Evolutionary conservation across 2,113 vertebrate genomes (phyloP), one percentile per base, ranked within the genome.

Genomic region (Gambusia holbrooki): DNA sequence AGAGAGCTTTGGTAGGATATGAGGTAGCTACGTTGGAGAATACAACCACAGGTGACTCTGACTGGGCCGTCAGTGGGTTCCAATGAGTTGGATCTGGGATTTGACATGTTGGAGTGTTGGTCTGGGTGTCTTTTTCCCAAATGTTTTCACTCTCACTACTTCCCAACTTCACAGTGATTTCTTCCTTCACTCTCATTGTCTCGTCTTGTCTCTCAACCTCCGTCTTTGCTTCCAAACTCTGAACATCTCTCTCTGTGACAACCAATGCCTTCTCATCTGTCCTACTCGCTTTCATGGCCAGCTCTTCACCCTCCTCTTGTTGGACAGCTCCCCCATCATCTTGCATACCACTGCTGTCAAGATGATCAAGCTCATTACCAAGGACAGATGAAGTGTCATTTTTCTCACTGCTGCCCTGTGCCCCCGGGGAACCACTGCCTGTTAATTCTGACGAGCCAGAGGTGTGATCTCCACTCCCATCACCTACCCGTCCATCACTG

Each of bases 1-100:
- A 69, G 30, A 79, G 84, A 76, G 86, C 81, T 91, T 91, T 90
- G 84, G 87, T 83, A 81, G 81, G 79, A 68, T 80, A 77, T 93
- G 93, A 93, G 93, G 93, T 94, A 93, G 92, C 85, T 89, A 80
- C 69, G 86, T 87, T 87, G 68, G 73, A 85, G 82, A 80, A 69
- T 69, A 76, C 89, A 51, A 68, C 69, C 63, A 63, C 48, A 76
- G 79, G 48, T 35, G 84, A 73, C 62, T 76, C 74, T 71, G 80
- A 75, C 72, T 71, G 76, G 37, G 79, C 66, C 28, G 79, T 71
- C 69, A 85, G 76, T 45, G 71, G 66, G 35, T 76, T 86, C 73
- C 84, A 81, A 63, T 62, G 73, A 69, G 65, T 62, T n/a, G 71
- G 70, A 70, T 85, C 76, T 29, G 74, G 51, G 75, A 64, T 69